Base-by-base conservation (phyloP, 2,797 vertebrate genomes). In the Brachyrhaphis roseni region DNA sequence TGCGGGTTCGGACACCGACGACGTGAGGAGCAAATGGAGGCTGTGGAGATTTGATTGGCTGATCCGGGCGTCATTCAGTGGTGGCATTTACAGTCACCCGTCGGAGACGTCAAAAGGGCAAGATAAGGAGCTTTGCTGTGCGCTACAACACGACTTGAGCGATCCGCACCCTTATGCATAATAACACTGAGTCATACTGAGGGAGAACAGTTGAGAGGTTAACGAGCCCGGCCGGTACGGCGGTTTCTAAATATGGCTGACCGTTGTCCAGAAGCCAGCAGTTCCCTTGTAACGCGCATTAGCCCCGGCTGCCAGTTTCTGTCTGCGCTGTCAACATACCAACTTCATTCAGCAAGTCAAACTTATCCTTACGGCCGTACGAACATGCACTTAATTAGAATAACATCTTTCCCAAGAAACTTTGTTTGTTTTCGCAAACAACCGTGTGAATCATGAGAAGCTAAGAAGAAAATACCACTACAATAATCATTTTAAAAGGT, bases 21-120 rank as follows among this genome's bases (percentile, higher is more conserved):
- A 91, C 84, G 82, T 83, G 90, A 86, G 82, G 91, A 90, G 93
- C 94, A 95, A 95, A 95, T 94, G 92, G 93, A 94, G 90, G 89
- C 87, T 82, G 90, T 81, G 46, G 76, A 74, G 75, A 85, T 87
- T 16, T 88, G 86, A 94, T 94, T 94, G 93, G 95, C 77, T 77
- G 75, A 45, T 72, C 62, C 51, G 66, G 77, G 15, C 75, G 90
- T 94, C 94, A 94, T 68, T 95, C 92, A 90, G 78, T 72, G 23
- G 71, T 70, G 78, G 77, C 74, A 84, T 74, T 87, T 78, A 83
- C 81, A 78, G 75, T 84, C 85, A 86, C 78, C 88, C 78, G 81
- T 75, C 82, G 80, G 47, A 87, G 78, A 80, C 87, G 87, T 89
- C 87, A 88, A 93, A 90, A 84, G 79, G 81, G 78, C 82, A 88